A percentile compares a stretch with the other conserved stretches of the same genome.
phyloP scores from a whole-genome alignment of 2,113 vertebrate species.

The Cryptoleucopteryx plumbea region DNA sequence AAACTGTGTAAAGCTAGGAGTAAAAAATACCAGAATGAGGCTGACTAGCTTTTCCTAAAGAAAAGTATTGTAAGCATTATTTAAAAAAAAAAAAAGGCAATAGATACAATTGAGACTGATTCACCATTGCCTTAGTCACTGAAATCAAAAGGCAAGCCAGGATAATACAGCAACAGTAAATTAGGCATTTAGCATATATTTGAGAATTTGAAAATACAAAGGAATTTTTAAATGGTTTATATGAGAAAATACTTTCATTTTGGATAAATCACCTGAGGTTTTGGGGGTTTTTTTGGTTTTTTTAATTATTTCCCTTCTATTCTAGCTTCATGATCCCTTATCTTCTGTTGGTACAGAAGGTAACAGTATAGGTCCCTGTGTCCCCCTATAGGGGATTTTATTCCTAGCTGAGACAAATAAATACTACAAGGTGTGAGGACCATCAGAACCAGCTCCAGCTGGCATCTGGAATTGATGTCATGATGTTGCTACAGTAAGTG shows the following conservation, averaged over 20 bases:
- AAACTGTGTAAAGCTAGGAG: constrained; percentile 73
- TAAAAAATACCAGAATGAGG: neutral
- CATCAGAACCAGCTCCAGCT: neutral
- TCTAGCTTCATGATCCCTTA: neutral
- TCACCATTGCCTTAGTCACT: neutral
- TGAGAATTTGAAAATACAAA: neutral
- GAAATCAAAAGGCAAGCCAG: neutral
- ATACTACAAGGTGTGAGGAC: neutral
- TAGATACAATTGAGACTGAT: neutral
- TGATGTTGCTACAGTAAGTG: neutral
- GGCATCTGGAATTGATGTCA: neutral
- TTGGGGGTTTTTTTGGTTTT: too few relatives aligned
- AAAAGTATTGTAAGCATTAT: neutral
- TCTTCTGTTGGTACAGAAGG: neutral
- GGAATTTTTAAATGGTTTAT: neutral
- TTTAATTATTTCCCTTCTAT: neutral
- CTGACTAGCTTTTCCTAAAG: neutral
- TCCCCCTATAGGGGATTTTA: neutral
- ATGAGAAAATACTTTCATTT: neutral
- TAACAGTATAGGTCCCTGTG: neutral
- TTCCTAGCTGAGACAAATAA: neutral
- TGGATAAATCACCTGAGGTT: neutral
- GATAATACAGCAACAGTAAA: neutral
- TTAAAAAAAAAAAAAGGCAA: neutral
- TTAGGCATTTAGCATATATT: rapidly evolving